These are phyloP conservation scores for Himalopsyche anomala DNA, from an alignment of 2,888 invertebrate genomes.

Conservation along the genomic window DNA sequence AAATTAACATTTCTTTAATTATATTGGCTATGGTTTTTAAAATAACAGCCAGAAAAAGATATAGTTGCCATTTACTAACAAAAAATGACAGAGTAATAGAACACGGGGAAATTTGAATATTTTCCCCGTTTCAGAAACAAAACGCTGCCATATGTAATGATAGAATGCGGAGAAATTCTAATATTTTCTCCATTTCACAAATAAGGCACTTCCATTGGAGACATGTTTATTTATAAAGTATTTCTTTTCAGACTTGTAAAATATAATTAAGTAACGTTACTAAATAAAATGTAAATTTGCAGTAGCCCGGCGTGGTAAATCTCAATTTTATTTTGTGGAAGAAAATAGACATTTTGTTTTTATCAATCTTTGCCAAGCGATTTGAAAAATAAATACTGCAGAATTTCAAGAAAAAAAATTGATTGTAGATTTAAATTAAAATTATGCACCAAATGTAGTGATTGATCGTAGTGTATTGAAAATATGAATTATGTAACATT, in stretches of 20 bases:
- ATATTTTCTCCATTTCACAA: background rate
- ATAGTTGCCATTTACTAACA: background rate
- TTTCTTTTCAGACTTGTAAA: conserved; percentile 7
- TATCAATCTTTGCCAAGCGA: too few species aligned
- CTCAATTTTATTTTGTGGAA: conserved; percentile 18
- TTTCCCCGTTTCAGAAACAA: background rate
- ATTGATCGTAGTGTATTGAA: too few species aligned
- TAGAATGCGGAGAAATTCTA: background rate
- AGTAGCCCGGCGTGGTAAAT: background rate
- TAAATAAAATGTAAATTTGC: conserved; percentile 11
- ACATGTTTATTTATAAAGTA: background rate
- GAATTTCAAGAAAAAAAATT: too few species aligned
- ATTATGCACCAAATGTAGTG: too few species aligned
- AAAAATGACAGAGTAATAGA: background rate
- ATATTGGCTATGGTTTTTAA: background rate
- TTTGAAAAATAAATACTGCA: too few species aligned
- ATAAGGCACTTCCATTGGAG: background rate
- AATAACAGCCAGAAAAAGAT: conserved; percentile 19
- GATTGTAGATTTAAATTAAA: too few species aligned
- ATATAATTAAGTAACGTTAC: conserved; percentile 5
- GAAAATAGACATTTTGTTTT: background rate
- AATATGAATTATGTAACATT: too few species aligned
- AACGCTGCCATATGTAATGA: background rate
- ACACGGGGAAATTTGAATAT: background rate
- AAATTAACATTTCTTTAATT: conserved; percentile 13